Percentiles rank a stretch among this genome's conserved stretches.
Evolutionary conservation across 2,113 vertebrate genomes (phyloP).

Genomic region (Dipodomys spectabilis): DNA sequence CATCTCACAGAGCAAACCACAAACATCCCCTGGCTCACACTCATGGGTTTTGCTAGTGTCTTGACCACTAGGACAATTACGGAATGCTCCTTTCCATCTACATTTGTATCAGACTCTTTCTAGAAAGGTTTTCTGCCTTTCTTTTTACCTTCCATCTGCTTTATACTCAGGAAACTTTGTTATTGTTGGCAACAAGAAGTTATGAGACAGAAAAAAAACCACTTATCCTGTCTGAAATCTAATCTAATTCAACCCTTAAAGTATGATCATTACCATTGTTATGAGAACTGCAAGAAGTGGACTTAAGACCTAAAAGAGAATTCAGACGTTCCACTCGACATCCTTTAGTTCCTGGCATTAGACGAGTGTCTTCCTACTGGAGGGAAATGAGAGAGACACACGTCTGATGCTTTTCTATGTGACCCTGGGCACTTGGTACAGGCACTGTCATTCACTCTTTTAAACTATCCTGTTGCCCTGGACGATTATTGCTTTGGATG

Average conservation of each 20-base stretch:
- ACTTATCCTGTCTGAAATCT: slow-evolving; percentile 18
- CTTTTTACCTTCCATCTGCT: slow-evolving; percentile 50
- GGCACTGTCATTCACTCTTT: neutral
- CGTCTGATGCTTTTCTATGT: neutral
- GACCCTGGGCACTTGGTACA: neutral
- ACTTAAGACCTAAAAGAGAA: slow-evolving; percentile 18
- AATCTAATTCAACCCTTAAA: neutral
- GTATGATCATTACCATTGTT: neutral
- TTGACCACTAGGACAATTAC: slow-evolving; percentile 68
- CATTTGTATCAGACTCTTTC: slow-evolving; percentile 63
- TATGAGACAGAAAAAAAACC: slow-evolving; percentile 1
- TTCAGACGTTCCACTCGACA: neutral
- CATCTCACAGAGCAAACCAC: slow-evolving; percentile 56
- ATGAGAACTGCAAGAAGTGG: neutral
- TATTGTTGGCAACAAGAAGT: neutral
- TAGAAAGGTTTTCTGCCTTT: slow-evolving; percentile 50
- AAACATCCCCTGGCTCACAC: slow-evolving; percentile 62
- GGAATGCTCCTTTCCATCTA: slow-evolving; percentile 18
- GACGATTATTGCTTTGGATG: neutral
- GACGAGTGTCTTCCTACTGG: neutral
- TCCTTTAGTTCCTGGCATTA: neutral
- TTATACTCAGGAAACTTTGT: neutral
- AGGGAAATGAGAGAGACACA: neutral
- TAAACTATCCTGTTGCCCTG: neutral
- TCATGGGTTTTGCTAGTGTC: slow-evolving; percentile 73